phyloP scores from a whole-genome alignment of 2,888 invertebrate species.

The Caenorhabditis sp. region DNA sequence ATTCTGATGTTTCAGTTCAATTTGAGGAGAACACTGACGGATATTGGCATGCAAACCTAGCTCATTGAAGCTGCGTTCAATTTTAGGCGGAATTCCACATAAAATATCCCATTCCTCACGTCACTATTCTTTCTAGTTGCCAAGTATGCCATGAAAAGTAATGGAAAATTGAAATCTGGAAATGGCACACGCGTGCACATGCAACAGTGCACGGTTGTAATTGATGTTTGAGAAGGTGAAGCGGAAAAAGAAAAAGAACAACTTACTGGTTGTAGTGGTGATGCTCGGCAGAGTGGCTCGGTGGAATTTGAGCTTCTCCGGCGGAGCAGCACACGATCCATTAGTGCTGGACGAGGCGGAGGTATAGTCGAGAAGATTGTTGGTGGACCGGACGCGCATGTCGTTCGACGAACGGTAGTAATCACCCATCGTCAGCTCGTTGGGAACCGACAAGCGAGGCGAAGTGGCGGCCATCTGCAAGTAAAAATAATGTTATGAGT shows the following conservation, averaged over 20 bases:
- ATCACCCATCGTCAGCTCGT: conserved; percentile 48
- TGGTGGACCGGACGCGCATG: conserved; percentile 27
- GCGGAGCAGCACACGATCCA: conserved; percentile 26
- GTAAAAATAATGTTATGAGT: neutral
- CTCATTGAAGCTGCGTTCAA: no score
- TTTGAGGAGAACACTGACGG: no score
- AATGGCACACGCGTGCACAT: neutral
- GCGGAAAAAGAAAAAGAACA: neutral
- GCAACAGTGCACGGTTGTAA: neutral
- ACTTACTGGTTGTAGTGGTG: conserved; percentile 58
- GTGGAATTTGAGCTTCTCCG: conserved; percentile 39
- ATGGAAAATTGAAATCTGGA: no score
- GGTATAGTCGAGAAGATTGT: conserved; percentile 51
- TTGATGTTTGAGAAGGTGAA: neutral
- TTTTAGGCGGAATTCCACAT: no score
- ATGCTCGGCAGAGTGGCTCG: conserved; percentile 61
- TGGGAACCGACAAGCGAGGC: conserved; percentile 53
- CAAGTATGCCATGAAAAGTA: no score
- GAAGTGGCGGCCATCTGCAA: conserved; percentile 55
- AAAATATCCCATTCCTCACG: no score
- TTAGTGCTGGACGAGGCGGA: conserved; percentile 57
- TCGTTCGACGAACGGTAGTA: conserved; percentile 40
- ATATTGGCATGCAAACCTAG: no score
- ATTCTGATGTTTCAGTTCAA: conserved; percentile 4
- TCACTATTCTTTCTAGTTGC: no score